phyloP scores from a whole-genome alignment of 1,140 invertebrate genomes.

The Hylaeus volcanicus region DNA sequence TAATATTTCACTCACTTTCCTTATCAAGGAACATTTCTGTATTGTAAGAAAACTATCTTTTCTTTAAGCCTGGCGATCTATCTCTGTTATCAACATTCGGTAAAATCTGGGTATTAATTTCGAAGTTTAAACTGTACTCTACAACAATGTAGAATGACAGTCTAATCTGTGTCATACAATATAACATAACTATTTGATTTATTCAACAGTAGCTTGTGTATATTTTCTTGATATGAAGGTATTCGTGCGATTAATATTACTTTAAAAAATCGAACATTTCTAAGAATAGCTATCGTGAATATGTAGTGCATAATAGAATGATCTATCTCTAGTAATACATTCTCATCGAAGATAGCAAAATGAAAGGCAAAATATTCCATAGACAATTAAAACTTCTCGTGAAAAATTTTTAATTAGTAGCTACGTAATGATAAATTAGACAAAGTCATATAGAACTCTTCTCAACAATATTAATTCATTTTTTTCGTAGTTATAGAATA shows the following conservation, averaged over 20 bases:
- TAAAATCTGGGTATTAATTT: conserved; percentile 1
- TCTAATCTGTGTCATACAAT: conserved; percentile 1
- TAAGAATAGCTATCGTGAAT: background rate
- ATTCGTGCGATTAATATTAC: background rate
- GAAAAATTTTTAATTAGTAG: background rate
- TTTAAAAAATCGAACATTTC: background rate
- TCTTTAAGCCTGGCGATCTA: background rate
- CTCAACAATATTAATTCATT: background rate
- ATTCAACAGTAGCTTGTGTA: background rate
- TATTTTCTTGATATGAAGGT: conserved; percentile 3
- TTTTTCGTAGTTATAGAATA: background rate
- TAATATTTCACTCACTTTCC: conserved; percentile 49
- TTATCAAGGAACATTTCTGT: conserved; percentile 51
- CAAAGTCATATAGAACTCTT: too few relatives aligned
- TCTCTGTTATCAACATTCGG: background rate
- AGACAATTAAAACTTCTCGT: background rate
- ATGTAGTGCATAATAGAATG: background rate
- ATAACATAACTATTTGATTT: background rate
- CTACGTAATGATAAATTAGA: background rate
- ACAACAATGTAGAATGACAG: background rate
- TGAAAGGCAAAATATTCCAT: background rate
- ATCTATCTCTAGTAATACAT: conserved; percentile 7
- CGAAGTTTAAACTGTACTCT: background rate
- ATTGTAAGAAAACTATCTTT: conserved; percentile 2
- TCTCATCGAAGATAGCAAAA: background rate